phyloP scores from a whole-genome alignment of 2,113 vertebrate species.

The Papio anubis region DNA sequence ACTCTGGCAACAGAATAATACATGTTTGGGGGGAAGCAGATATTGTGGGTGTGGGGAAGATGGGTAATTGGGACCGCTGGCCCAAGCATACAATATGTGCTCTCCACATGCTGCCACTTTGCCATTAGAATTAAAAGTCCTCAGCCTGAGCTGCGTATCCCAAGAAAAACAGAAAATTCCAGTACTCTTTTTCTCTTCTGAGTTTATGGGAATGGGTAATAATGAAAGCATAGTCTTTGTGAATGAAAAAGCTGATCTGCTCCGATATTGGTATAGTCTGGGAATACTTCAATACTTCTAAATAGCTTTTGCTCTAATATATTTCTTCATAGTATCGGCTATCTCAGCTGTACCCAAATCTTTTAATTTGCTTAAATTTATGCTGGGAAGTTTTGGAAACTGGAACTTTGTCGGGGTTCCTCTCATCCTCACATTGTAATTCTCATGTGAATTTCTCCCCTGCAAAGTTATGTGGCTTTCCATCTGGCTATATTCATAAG shows the following conservation, averaged over 20 bases:
- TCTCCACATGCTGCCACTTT: background rate
- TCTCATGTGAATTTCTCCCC: constrained; percentile 64
- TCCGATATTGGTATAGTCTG: background rate
- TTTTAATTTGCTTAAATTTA: constrained; percentile 75
- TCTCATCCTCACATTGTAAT: constrained; percentile 22
- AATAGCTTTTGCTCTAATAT: constrained; percentile 37
- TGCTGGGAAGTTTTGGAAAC: constrained; percentile 51
- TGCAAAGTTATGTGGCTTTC: constrained; percentile 56
- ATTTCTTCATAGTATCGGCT: constrained; percentile 44
- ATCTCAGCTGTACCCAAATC: constrained; percentile 50
- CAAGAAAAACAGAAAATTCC: background rate
- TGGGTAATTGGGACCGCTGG: background rate
- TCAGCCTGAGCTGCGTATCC: background rate
- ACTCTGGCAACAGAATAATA: background rate
- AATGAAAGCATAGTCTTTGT: constrained; percentile 22
- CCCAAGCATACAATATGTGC: background rate
- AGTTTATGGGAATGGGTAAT: background rate
- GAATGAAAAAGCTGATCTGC: constrained; percentile 23
- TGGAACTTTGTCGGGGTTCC: constrained; percentile 35
- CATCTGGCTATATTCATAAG: constrained; percentile 67
- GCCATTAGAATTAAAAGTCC: background rate
- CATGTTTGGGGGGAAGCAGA: background rate
- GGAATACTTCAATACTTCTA: background rate
- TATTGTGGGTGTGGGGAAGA: background rate
- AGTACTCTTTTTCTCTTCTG: background rate